phyloP scores from a whole-genome alignment of 2,113 vertebrate genomes.

The Arenaria interpres region DNA sequence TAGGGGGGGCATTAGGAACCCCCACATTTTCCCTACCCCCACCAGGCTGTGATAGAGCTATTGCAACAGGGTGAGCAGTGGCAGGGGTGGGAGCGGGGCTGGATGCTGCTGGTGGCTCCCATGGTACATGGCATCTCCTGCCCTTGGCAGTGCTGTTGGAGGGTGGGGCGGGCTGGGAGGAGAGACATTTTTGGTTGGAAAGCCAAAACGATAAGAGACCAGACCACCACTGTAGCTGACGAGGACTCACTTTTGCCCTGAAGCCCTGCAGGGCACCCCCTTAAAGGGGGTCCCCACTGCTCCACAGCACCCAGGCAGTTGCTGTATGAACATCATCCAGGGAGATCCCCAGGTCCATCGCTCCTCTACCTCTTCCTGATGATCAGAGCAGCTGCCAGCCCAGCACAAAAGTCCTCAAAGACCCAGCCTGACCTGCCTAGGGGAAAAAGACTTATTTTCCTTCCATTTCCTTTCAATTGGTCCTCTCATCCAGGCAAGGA shows the following conservation, averaged over 20 bases:
- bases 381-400: neutral
- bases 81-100: neutral
- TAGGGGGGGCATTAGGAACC: neutral
- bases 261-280: neutral
- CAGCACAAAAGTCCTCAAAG: neutral
- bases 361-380: accelerated
- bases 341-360: neutral
- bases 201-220: neutral
- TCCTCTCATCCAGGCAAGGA: neutral
- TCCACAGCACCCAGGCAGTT: neutral
- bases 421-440: neutral
- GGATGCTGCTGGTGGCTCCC: neutral
- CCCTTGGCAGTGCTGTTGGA: neutral
- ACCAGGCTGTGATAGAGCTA: neutral
- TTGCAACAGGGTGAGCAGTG: neutral
- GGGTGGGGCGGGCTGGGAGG: neutral
- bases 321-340: neutral
- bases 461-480: neutral
- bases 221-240: neutral
- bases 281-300: neutral
- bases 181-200: neutral
- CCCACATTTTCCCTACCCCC: neutral
- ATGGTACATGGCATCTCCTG: neutral
- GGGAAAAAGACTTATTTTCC: neutral
- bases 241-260: neutral